Conservation (phyloP, 2,113 vertebrate genomes). For the Collichthys lucidus region DNA sequence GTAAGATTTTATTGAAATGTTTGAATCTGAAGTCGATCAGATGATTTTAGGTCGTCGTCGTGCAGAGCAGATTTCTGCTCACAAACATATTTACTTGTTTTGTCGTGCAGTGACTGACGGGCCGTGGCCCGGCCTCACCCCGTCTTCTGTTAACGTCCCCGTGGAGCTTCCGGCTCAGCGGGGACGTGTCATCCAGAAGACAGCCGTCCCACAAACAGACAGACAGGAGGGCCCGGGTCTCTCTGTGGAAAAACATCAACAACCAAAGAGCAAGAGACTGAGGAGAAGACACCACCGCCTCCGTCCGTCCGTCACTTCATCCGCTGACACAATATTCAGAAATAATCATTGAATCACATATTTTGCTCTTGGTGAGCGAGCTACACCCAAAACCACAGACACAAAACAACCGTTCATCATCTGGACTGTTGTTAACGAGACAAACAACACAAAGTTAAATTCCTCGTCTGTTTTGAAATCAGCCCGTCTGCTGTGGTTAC, state of each 20-base stretch:
- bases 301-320: constrained; percentile 32
- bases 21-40: too few relatives aligned
- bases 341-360: constrained; percentile 44
- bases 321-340: constrained; percentile 30
- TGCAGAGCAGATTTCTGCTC: not conserved
- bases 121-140: constrained; percentile 65
- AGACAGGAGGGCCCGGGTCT: constrained; percentile 22
- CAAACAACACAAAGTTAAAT: constrained; percentile 56
- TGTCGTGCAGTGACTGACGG: constrained; percentile 74
- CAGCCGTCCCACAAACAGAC: constrained; percentile 47
- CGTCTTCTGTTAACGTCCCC: constrained; percentile 67
- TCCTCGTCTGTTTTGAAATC: constrained; percentile 57
- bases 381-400: constrained; percentile 59
- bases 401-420: constrained; percentile 55
- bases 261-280: constrained; percentile 37
- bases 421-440: constrained; percentile 35
- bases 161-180: constrained; percentile 42
- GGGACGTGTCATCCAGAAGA: constrained; percentile 72
- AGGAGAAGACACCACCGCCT: constrained; percentile 8
- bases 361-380: constrained; percentile 20
- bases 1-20: too few relatives aligned
- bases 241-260: constrained; percentile 46
- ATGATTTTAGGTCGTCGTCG: too few relatives aligned
- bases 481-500: constrained; percentile 51
- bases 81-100: constrained; percentile 7